phyloP scores from a whole-genome alignment of 1,140 invertebrate genomes.

The Rhyzopertha dominica region DNA sequence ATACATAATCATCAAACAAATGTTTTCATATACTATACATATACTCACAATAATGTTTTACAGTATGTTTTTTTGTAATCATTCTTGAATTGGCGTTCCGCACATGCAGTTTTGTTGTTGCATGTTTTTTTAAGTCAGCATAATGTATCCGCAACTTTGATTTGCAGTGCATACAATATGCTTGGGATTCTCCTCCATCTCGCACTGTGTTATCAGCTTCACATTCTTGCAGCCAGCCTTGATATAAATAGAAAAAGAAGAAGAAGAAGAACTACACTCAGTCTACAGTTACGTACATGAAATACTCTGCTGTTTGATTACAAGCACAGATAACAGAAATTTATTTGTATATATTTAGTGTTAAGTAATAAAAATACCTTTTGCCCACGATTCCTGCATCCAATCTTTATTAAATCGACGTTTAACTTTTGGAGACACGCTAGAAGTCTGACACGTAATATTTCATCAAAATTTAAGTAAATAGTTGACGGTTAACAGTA shows the following conservation, averaged over 20 bases:
- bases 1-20: constrained; percentile 1
- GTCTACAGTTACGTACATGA: too few relatives aligned
- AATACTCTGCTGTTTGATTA: neutral
- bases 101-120: neutral
- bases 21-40: too few relatives aligned
- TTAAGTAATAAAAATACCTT: constrained; percentile 5
- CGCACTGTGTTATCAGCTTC: neutral
- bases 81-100: neutral
- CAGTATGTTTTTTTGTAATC: constrained; percentile 4
- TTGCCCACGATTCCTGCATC: constrained; percentile 4
- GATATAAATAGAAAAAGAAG: neutral
- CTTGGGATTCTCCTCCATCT: too few relatives aligned
- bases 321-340: neutral
- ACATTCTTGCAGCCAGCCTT: constrained; percentile 1
- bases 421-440: constrained; percentile 4
- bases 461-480: too few relatives aligned
- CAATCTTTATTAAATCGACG: constrained; percentile 2
- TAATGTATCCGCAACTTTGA: neutral
- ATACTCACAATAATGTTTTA: constrained; percentile 3
- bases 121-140: constrained; percentile 7
- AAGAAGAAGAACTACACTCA: too few relatives aligned
- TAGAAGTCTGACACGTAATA: too few relatives aligned
- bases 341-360: neutral
- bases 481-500: too few relatives aligned
- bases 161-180: neutral